These are phyloP conservation scores for Tonatia bakeri DNA, from an alignment of 2,113 vertebrate genomes.

Conservation along the genomic window DNA sequence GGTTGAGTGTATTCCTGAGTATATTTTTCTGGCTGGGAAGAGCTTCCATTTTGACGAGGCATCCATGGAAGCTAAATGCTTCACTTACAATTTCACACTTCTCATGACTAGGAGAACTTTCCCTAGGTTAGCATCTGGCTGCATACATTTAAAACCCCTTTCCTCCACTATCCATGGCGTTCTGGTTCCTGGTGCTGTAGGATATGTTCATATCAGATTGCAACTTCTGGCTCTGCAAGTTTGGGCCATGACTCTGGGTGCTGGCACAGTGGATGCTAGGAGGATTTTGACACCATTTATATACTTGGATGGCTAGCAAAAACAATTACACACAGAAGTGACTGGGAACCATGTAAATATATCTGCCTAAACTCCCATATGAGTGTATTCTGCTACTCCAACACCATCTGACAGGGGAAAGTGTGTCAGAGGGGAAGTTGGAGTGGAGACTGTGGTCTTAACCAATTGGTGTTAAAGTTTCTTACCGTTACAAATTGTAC, in stretches of 20 bases:
- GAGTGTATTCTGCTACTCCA: not conserved
- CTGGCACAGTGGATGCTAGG: not conserved
- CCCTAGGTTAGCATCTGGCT: not conserved
- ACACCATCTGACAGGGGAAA: not conserved
- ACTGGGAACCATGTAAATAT: not conserved
- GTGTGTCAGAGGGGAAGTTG: not conserved
- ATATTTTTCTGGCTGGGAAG: not conserved
- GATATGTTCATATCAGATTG: not conserved
- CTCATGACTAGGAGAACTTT: not conserved
- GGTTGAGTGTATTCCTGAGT: not conserved
- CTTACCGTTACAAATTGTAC: not conserved
- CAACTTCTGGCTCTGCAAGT: not conserved
- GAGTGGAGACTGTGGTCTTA: not conserved
- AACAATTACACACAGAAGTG: not conserved
- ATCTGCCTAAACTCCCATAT: conserved; percentile 16
- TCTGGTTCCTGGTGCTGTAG: not conserved
- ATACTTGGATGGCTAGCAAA: conserved; percentile 21
- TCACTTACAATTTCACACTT: not conserved
- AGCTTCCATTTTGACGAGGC: conserved; percentile 2
- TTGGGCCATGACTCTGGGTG: not conserved
- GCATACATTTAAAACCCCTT: not conserved
- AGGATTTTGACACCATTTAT: not conserved
- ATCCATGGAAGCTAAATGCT: not conserved
- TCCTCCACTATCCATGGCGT: not conserved
- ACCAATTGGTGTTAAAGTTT: not conserved